Conservation (phyloP, 2,113 vertebrate species). For the Procapra przewalskii region DNA sequence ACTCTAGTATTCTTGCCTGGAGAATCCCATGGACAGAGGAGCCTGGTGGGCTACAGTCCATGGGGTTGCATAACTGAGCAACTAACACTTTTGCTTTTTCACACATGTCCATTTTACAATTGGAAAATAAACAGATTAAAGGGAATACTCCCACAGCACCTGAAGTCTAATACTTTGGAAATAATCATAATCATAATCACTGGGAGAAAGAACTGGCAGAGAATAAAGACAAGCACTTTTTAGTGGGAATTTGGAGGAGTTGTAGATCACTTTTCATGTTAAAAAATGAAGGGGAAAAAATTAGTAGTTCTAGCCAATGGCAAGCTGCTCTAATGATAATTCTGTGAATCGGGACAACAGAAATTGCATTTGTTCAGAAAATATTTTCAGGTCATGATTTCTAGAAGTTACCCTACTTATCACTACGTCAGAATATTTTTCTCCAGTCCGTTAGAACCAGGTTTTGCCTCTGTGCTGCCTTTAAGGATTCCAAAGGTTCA, state of each 20-base stretch:
- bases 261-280: not conserved
- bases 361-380: conserved; percentile 64
- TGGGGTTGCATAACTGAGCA: not conserved
- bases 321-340: conserved; percentile 50
- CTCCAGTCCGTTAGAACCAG: conserved; percentile 66
- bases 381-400: conserved; percentile 66
- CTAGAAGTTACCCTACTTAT: conserved; percentile 72
- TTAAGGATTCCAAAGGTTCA: conserved; percentile 72
- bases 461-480: conserved; percentile 58
- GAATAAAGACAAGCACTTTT: not conserved
- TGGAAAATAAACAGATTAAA: conserved; percentile 3
- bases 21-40: not conserved
- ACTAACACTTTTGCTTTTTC: not conserved
- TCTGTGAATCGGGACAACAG: conserved; percentile 57
- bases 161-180: not conserved
- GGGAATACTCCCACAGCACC: not conserved
- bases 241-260: not conserved
- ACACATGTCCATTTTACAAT: not conserved
- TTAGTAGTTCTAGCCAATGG: conserved; percentile 19
- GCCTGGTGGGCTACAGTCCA: not conserved
- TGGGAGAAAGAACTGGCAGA: not conserved
- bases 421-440: conserved; percentile 71
- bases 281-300: not conserved
- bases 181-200: not conserved
- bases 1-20: not conserved